Evolutionary conservation across 1,140 invertebrate species (phyloP).

Genomic region (Laodelphax striatellus): DNA sequence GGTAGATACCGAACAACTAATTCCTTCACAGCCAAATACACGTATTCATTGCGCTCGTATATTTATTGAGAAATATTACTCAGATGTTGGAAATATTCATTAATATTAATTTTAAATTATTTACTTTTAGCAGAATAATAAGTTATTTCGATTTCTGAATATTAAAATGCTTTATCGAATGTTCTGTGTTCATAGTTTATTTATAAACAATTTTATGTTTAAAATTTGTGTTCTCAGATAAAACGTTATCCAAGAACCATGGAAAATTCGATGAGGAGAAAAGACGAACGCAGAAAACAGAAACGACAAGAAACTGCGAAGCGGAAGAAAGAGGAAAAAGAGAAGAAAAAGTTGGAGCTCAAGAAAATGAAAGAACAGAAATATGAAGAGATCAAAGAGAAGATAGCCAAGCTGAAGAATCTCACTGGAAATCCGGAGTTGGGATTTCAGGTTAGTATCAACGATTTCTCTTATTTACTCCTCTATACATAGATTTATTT

Average conservation of each 20-base stretch:
- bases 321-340: slow-evolving; percentile 72
- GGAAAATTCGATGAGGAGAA: slow-evolving; percentile 65
- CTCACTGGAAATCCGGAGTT: slow-evolving; percentile 76
- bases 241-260: slow-evolving; percentile 85
- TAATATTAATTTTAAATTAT: no score
- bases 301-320: slow-evolving; percentile 64
- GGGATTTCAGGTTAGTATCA: slow-evolving; percentile 25
- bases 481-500: no score
- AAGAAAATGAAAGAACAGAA: slow-evolving; percentile 78
- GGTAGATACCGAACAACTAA: no score
- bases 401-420: slow-evolving; percentile 75
- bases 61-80: no score
- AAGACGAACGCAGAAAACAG: slow-evolving; percentile 63
- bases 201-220: no score
- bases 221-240: slow-evolving; percentile 39
- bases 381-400: slow-evolving; percentile 80
- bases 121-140: no score
- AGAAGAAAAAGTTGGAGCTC: slow-evolving; percentile 72
- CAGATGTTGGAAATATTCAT: no score
- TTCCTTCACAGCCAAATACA: no score
- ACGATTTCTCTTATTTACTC: background rate
- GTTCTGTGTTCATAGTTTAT: no score
- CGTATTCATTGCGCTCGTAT: no score
- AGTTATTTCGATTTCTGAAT: no score
- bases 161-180: no score